Conservation (phyloP, 1,140 invertebrate species). For the Ephestia elutella region DNA sequence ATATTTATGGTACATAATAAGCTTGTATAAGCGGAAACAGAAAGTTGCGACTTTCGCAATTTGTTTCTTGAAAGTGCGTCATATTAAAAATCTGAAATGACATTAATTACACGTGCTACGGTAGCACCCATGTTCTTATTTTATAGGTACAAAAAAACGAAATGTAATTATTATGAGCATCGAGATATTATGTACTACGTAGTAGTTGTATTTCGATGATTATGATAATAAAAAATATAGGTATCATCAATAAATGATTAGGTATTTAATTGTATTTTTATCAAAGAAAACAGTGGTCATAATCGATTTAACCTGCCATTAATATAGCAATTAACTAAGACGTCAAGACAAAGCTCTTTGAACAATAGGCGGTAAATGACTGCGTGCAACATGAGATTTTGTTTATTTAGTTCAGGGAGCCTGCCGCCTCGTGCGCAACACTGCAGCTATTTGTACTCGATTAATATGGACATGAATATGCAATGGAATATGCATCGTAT, state of each 20-base stretch:
- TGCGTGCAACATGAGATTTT: conserved; percentile 39
- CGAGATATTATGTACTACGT: too few relatives aligned
- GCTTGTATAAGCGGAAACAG: too few relatives aligned
- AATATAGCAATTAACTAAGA: not conserved
- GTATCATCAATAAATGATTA: not conserved
- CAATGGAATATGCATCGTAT: conserved; percentile 2
- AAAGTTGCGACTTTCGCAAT: too few relatives aligned
- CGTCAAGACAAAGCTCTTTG: not conserved
- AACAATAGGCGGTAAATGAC: conserved; percentile 18
- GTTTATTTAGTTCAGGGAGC: conserved; percentile 41
- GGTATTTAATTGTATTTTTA: conserved; percentile 6
- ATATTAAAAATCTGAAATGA: too few relatives aligned
- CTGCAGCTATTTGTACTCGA: not conserved
- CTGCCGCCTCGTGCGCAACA: conserved; percentile 6
- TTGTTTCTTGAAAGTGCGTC: too few relatives aligned
- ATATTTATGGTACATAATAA: too few relatives aligned
- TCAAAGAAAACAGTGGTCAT: not conserved
- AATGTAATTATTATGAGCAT: too few relatives aligned
- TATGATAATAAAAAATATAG: not conserved
- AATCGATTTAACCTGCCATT: not conserved
- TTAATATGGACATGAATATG: conserved; percentile 5
- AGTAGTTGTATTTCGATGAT: too few relatives aligned
- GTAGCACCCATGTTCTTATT: not conserved
- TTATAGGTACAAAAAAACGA: too few relatives aligned
- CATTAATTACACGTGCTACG: not conserved